Conservation (phyloP, 2,797 vertebrate species). For the Argya squamiceps region DNA sequence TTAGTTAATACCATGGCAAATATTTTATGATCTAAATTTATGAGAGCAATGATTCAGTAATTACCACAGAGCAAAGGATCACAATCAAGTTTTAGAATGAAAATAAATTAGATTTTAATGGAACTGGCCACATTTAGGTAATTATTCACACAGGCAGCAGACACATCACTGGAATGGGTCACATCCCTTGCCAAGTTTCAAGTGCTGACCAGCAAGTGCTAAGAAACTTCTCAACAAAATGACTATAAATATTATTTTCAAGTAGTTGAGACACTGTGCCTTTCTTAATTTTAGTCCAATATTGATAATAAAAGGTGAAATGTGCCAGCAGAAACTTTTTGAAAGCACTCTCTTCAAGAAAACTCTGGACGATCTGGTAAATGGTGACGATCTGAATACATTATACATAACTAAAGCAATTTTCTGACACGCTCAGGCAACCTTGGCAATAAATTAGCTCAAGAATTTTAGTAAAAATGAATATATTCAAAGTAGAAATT, state of each 20-base stretch:
- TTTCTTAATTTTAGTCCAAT: neutral
- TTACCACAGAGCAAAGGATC: neutral
- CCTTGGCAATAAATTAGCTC: neutral
- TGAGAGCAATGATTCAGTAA: conserved; percentile 1
- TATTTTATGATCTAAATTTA: conserved; percentile 40
- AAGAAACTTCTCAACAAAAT: neutral
- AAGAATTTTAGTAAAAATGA: neutral
- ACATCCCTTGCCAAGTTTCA: neutral
- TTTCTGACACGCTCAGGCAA: neutral
- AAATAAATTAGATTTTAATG: conserved; percentile 8
- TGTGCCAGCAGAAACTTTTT: neutral
- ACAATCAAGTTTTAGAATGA: conserved; percentile 3
- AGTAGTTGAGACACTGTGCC: neutral
- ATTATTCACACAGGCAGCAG: neutral
- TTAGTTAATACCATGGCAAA: conserved; percentile 7
- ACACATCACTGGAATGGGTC: neutral
- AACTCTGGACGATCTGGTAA: neutral
- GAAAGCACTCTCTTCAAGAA: neutral
- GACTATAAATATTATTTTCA: neutral
- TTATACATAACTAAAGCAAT: neutral
- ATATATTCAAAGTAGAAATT: neutral
- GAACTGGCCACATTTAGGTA: neutral
- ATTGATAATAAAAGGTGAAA: neutral
- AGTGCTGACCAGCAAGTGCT: neutral
- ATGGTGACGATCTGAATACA: neutral